phyloP scores from a whole-genome alignment of 2,797 vertebrate genomes.

The Poecilia gillii region DNA sequence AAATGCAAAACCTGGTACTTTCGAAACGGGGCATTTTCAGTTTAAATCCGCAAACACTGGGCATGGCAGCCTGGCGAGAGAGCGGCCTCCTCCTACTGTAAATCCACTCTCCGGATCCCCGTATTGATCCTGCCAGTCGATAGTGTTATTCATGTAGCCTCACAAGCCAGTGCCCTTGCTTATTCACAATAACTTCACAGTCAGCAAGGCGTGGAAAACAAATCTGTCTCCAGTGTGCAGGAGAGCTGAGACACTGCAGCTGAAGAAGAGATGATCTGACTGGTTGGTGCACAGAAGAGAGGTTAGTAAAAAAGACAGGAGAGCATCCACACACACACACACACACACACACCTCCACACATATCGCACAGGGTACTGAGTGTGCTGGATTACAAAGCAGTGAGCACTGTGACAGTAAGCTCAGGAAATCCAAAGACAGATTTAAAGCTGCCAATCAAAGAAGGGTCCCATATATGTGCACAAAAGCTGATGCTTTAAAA shows the following conservation, averaged over 20 bases:
- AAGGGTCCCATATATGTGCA: constrained; percentile 14
- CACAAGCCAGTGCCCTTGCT: constrained; percentile 42
- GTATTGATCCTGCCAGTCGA: constrained; percentile 69
- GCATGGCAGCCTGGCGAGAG: constrained; percentile 25
- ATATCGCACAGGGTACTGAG: constrained; percentile 48
- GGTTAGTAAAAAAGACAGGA: constrained; percentile 22
- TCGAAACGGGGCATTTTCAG: constrained; percentile 13
- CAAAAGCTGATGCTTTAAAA: constrained; percentile 35
- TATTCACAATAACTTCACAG: constrained; percentile 71
- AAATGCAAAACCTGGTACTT: neutral
- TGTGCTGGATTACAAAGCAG: constrained; percentile 65
- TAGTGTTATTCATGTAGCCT: constrained; percentile 70
- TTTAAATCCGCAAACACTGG: constrained; percentile 24
- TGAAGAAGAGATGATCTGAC: constrained; percentile 53
- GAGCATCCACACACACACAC: neutral
- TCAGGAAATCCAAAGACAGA: constrained; percentile 63
- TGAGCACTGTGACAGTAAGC: constrained; percentile 52
- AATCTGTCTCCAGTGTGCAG: constrained; percentile 60
- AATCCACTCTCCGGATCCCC: constrained; percentile 57
- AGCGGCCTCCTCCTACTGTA: constrained; percentile 47
- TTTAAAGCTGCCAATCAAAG: constrained; percentile 65
- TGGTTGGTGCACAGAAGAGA: constrained; percentile 48
- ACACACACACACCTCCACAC: constrained; percentile 36
- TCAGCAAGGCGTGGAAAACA: constrained; percentile 75
- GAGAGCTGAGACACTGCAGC: constrained; percentile 33